Percentiles rank a stretch among this genome's conserved stretches.
These are phyloP conservation scores for Dynastes maya DNA, from an alignment of 2,888 invertebrate genomes.

Conservation along the genomic window DNA sequence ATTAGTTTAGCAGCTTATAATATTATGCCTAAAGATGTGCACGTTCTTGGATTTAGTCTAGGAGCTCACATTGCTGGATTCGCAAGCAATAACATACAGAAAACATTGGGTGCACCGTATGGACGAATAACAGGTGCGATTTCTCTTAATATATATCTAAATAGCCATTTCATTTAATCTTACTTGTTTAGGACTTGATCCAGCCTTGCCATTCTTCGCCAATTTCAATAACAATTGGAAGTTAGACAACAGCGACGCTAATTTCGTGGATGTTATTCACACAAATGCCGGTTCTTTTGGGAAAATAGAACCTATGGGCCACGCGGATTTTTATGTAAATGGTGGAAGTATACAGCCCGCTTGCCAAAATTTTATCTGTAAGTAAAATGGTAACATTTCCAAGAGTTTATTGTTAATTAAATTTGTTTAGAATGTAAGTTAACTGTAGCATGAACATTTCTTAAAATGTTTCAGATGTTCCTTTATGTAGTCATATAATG, in stretches of 20 bases:
- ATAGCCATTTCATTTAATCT: neutral
- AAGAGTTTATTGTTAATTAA: too few relatives aligned
- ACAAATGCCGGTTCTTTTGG: slow-evolving; percentile 83
- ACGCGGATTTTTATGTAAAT: slow-evolving; percentile 79
- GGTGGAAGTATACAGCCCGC: slow-evolving; percentile 78
- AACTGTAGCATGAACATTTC: neutral
- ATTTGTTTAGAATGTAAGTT: neutral
- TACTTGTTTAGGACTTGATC: slow-evolving; percentile 73
- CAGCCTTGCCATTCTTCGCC: slow-evolving; percentile 77
- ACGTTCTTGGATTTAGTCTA: slow-evolving; percentile 75
- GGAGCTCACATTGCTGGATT: slow-evolving; percentile 74
- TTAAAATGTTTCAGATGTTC: slow-evolving; percentile 69
- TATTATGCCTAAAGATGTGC: slow-evolving; percentile 68
- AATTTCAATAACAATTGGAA: slow-evolving; percentile 71
- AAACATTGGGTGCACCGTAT: slow-evolving; percentile 62
- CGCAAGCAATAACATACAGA: slow-evolving; percentile 65
- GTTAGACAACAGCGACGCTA: slow-evolving; percentile 86
- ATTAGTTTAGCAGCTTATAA: slow-evolving; percentile 67
- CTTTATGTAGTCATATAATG: slow-evolving; percentile 77
- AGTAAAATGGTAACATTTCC: slow-evolving; percentile 60
- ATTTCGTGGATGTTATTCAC: slow-evolving; percentile 91
- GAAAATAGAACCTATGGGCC: slow-evolving; percentile 74
- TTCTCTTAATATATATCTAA: neutral
- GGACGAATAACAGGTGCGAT: slow-evolving; percentile 68
- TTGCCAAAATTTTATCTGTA: slow-evolving; percentile 81